These are phyloP conservation scores for Tympanoctomys barrerae DNA, from an alignment of 2,797 vertebrate genomes.

Conservation along the genomic window DNA sequence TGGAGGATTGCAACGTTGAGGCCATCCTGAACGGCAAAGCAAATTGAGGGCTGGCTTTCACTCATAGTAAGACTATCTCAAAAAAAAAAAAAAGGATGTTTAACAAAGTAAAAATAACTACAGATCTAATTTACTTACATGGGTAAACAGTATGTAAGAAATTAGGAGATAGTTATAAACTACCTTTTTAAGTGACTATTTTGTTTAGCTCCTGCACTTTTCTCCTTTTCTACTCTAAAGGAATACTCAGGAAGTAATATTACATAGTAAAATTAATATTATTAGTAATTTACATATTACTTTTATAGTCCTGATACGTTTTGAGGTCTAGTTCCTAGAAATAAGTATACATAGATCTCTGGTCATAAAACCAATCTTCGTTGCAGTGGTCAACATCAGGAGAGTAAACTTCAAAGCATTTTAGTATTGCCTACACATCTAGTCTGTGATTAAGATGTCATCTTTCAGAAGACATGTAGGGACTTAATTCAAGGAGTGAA, in stretches of 20 bases:
- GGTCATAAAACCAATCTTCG: not conserved
- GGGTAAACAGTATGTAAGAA: constrained; percentile 14
- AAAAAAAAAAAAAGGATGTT: not conserved
- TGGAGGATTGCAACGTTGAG: not conserved
- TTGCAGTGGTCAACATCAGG: constrained; percentile 22
- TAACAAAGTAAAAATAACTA: constrained; percentile 37
- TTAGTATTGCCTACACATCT: constrained; percentile 21
- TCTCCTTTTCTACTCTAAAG: not conserved
- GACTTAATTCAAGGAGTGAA: not conserved
- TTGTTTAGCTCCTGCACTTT: constrained; percentile 40
- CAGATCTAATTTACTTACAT: constrained; percentile 29
- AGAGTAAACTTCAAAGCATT: not conserved
- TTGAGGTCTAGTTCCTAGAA: constrained; percentile 27
- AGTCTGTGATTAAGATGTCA: not conserved
- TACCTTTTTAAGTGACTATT: constrained; percentile 3
- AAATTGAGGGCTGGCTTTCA: not conserved
- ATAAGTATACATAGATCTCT: constrained; percentile 39
- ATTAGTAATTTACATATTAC: constrained; percentile 38
- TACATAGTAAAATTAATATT: constrained; percentile 20
- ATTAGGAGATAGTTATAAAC: constrained; percentile 11
- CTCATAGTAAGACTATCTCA: not conserved
- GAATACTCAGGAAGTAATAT: constrained; percentile 51
- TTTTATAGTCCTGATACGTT: not conserved
- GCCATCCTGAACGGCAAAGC: not conserved
- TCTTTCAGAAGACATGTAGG: not conserved